These are phyloP conservation scores for Drosophila santomea DNA, from an alignment of 1,140 invertebrate species.

Conservation along the genomic window DNA sequence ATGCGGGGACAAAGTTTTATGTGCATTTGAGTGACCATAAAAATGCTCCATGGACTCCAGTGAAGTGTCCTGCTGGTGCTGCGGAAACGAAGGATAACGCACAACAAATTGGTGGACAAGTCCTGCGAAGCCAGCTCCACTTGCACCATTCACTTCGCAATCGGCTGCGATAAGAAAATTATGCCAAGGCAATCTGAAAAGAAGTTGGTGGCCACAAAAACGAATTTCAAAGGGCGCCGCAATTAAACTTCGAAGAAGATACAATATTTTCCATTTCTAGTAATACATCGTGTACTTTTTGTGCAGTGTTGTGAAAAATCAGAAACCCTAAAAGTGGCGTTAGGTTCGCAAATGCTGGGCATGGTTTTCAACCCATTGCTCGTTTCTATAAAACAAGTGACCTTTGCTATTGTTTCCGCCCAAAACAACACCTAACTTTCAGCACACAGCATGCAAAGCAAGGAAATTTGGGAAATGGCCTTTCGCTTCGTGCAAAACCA, in stretches of 20 bases:
- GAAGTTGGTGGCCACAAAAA: conserved; percentile 11
- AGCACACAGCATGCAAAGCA: conserved; percentile 26
- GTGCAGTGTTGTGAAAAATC: neutral
- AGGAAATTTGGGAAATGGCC: conserved; percentile 40
- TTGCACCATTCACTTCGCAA: conserved; percentile 14
- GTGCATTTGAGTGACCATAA: conserved; percentile 81
- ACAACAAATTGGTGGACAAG: conserved; percentile 7
- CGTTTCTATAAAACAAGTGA: conserved; percentile 13
- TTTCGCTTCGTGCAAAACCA: conserved; percentile 52
- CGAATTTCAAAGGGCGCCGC: conserved; percentile 32
- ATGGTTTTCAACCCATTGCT: neutral
- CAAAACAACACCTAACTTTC: conserved; percentile 18
- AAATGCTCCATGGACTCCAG: conserved; percentile 51
- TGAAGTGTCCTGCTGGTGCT: conserved; percentile 25
- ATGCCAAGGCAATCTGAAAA: conserved; percentile 65
- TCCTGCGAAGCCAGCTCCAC: neutral
- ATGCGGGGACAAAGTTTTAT: conserved; percentile 65
- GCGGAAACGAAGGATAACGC: conserved; percentile 13
- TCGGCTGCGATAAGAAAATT: conserved; percentile 69
- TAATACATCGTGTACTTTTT: no score
- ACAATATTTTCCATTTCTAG: neutral
- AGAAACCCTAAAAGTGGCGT: neutral
- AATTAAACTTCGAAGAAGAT: conserved; percentile 22
- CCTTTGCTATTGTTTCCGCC: conserved; percentile 20
- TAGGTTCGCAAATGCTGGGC: neutral